phyloP scores from a whole-genome alignment of 2,113 vertebrate species.

The Zootoca vivipara region DNA sequence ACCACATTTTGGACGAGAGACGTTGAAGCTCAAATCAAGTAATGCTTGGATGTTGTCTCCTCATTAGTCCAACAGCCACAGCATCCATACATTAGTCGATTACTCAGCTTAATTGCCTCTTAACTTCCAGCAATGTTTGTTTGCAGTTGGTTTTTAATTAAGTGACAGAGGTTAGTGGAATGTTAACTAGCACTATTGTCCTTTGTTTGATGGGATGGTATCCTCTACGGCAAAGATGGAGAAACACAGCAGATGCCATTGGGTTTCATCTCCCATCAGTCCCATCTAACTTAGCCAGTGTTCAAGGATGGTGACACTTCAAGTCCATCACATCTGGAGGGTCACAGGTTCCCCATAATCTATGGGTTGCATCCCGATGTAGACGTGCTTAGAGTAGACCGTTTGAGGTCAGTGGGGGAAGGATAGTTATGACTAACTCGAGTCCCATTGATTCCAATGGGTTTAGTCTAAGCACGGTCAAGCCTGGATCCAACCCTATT shows the following conservation, averaged over 20 bases:
- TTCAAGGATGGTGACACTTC: too few relatives aligned
- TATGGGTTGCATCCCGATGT: too few relatives aligned
- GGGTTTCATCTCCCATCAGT: background rate
- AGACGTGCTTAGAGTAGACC: too few relatives aligned
- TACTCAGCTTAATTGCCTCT: slow-evolving; percentile 7
- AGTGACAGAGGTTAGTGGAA: background rate
- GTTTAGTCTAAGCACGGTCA: too few relatives aligned
- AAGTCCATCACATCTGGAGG: too few relatives aligned
- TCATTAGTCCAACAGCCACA: background rate
- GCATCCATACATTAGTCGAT: slow-evolving; percentile 1
- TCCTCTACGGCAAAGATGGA: background rate
- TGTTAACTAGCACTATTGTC: background rate
- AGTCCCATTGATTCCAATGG: too few relatives aligned
- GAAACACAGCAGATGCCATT: background rate
- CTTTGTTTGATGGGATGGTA: background rate
- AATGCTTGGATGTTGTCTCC: background rate
- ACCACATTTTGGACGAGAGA: background rate
- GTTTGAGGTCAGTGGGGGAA: too few relatives aligned
- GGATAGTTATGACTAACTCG: too few relatives aligned
- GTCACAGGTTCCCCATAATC: too few relatives aligned
- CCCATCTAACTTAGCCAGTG: too few relatives aligned
- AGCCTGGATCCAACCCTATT: too few relatives aligned
- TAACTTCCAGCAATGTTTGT: slow-evolving; percentile 5
- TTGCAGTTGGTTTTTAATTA: background rate
- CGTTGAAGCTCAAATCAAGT: background rate